Percentiles rank a stretch among this genome's conserved stretches.
Evolutionary conservation across 2,888 invertebrate genomes (phyloP).

Genomic region (Mesodorylaimus sp.): DNA sequence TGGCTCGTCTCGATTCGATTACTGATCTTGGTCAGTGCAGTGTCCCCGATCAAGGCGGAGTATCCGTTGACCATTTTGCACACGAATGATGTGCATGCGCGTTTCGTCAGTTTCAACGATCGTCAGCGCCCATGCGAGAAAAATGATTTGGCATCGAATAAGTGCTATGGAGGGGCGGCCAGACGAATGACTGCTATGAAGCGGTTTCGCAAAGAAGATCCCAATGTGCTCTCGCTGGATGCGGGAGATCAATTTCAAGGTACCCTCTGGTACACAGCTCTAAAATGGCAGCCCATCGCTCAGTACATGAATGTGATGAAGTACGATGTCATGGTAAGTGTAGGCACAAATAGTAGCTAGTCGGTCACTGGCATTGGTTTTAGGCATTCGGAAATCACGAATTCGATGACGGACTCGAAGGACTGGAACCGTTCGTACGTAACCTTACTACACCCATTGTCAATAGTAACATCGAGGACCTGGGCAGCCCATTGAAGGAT

Average conservation of each 20-base stretch:
- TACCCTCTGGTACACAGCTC: slow-evolving; percentile 45
- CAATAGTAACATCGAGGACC: slow-evolving; percentile 50
- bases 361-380: too few species aligned
- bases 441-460: slow-evolving; percentile 53
- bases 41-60: too few species aligned
- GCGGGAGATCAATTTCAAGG: slow-evolving; percentile 83
- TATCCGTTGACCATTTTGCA: slow-evolving; percentile 41
- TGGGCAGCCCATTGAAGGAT: not conserved
- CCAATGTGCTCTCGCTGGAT: slow-evolving; percentile 59
- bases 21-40: too few species aligned
- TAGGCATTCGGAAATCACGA: slow-evolving; percentile 80
- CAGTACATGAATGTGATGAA: slow-evolving; percentile 5
- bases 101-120: slow-evolving; percentile 57
- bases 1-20: too few species aligned
- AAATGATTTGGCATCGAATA: slow-evolving; percentile 35
- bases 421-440: slow-evolving; percentile 53
- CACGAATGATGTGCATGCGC: slow-evolving; percentile 76
- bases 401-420: slow-evolving; percentile 59
- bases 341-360: too few species aligned
- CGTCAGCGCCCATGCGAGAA: slow-evolving; percentile 42
- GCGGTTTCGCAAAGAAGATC: slow-evolving; percentile 32
- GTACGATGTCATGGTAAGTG: slow-evolving; percentile 39
- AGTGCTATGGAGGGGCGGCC: slow-evolving; percentile 71
- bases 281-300: slow-evolving; percentile 58
- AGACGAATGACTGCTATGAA: slow-evolving; percentile 33